Evolutionary conservation across 2,888 invertebrate species (phyloP).

Genomic region (Germaria angustata): DNA sequence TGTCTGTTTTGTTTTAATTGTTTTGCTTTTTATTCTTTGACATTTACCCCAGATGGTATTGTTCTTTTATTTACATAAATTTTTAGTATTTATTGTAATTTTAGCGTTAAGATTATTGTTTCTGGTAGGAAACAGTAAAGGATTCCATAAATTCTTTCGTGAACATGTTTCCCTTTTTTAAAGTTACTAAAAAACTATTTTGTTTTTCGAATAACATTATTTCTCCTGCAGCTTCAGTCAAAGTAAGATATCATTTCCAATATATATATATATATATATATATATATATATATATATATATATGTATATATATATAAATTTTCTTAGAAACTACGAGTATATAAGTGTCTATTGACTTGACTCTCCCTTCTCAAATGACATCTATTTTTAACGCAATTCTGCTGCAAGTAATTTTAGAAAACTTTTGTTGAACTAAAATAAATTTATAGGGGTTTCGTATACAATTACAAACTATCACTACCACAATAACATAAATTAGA

Average conservation of each 20-base stretch:
- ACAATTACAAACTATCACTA: not conserved
- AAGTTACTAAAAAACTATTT: too few relatives aligned
- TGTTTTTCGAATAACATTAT: too few relatives aligned
- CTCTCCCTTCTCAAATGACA: not conserved
- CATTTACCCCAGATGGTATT: not conserved
- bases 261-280: too few relatives aligned
- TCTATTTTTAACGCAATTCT: not conserved
- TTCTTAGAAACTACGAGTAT: too few relatives aligned
- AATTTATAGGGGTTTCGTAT: conserved; percentile 2
- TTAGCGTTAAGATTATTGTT: conserved; percentile 12
- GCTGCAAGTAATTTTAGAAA: not conserved
- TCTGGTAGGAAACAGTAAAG: too few relatives aligned
- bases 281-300: too few relatives aligned
- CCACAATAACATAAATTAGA: conserved; percentile 22
- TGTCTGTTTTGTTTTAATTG: not conserved
- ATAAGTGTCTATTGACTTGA: too few relatives aligned
- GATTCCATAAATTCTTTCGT: not conserved
- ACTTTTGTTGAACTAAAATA: conserved; percentile 13
- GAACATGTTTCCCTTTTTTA: not conserved
- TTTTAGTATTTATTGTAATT: not conserved
- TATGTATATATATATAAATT: too few relatives aligned
- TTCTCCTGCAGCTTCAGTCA: not conserved
- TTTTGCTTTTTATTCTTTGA: not conserved
- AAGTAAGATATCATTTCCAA: not conserved
- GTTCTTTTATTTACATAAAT: not conserved